A percentile compares a stretch with the other conserved stretches of the same genome.
These are phyloP conservation scores for Tolypeutes matacus DNA, from an alignment of 2,797 vertebrate genomes.

Conservation along the genomic window DNA sequence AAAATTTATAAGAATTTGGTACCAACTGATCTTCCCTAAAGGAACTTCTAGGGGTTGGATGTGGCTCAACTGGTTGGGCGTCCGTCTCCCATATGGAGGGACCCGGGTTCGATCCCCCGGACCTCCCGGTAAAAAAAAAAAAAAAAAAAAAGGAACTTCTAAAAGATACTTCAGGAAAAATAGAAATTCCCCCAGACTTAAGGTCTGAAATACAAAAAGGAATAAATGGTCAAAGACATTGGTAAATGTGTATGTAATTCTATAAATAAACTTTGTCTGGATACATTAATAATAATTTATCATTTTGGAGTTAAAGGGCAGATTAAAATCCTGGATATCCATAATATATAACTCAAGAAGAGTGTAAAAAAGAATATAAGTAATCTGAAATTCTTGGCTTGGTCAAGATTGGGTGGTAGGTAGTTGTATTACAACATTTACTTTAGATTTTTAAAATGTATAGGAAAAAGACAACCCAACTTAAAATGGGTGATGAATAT, in stretches of 20 bases:
- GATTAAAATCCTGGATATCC: not conserved
- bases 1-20: not conserved
- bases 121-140: too few species aligned
- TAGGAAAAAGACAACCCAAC: not conserved
- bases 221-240: constrained; percentile 26
- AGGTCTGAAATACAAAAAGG: not conserved
- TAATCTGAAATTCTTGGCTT: not conserved
- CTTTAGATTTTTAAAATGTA: not conserved
- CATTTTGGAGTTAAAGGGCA: not conserved
- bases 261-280: not conserved
- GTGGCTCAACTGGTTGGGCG: too few species aligned
- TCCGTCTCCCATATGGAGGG: too few species aligned
- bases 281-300: not conserved
- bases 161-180: not conserved
- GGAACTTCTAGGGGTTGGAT: too few species aligned
- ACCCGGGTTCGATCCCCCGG: too few species aligned
- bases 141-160: not conserved
- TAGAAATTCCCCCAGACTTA: not conserved
- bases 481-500: not conserved
- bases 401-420: not conserved
- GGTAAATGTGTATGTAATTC: not conserved
- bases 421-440: not conserved
- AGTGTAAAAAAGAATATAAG: not conserved
- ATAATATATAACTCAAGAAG: not conserved
- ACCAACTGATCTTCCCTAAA: not conserved